Evolutionary conservation across 35 echinoderm and acorn worm genomes (phyloP).

Genomic region (Lytechinus variegatus): DNA sequence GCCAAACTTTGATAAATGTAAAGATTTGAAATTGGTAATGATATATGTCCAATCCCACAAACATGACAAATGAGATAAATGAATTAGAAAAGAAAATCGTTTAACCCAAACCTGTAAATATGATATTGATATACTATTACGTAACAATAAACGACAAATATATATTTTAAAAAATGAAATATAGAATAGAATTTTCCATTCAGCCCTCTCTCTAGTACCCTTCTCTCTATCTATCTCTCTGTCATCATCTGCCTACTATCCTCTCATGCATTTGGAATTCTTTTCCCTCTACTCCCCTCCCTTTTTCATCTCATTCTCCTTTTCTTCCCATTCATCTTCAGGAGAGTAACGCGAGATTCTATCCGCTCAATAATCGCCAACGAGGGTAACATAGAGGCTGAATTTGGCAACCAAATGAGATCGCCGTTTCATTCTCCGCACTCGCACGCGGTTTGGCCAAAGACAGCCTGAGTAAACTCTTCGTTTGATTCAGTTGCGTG

Average conservation of each 20-base stretch:
- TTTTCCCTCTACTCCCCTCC: not conserved
- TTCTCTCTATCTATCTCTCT: not conserved
- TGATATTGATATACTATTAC: too few relatives aligned
- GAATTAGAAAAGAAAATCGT: too few relatives aligned
- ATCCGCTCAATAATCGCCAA: slow-evolving; percentile 26
- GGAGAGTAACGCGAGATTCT: slow-evolving; percentile 27
- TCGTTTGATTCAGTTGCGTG: slow-evolving; percentile 45
- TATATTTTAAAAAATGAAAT: too few relatives aligned
- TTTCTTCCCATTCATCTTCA: not conserved
- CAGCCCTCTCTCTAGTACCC: not conserved
- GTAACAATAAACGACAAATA: too few relatives aligned
- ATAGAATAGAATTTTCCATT: not conserved
- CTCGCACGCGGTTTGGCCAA: slow-evolving; percentile 9
- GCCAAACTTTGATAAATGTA: too few relatives aligned
- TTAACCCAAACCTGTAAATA: too few relatives aligned
- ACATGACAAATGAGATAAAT: too few relatives aligned
- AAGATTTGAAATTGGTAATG: too few relatives aligned
- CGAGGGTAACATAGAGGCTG: slow-evolving; percentile 16
- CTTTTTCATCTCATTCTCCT: not conserved
- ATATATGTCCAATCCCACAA: too few relatives aligned
- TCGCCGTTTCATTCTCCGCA: not conserved
- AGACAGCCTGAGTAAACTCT: slow-evolving; percentile 46
- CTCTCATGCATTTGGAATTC: not conserved
- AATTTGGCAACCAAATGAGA: slow-evolving; percentile 38
- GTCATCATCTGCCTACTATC: not conserved